Percentiles rank a stretch among this genome's conserved stretches.
phyloP scores from a whole-genome alignment of 2,113 vertebrate species.

The Lipophrys pholis region DNA sequence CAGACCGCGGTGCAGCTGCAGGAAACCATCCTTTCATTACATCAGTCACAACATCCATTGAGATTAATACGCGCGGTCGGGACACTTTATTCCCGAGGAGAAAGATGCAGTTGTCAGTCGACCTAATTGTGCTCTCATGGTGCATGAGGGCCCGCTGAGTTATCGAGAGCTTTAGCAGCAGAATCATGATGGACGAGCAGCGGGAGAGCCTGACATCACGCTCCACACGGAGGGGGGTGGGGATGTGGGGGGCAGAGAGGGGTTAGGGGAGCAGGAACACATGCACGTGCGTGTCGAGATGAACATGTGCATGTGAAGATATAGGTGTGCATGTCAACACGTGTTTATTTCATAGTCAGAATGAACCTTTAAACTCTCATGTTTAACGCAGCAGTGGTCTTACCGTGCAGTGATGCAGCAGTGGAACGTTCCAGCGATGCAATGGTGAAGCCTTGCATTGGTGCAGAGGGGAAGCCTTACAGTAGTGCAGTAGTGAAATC shows the following conservation, averaged over 20 bases:
- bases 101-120: conserved; percentile 74
- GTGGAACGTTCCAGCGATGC: too few relatives aligned
- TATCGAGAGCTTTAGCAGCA: conserved; percentile 64
- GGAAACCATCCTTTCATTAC: conserved; percentile 60
- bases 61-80: conserved; percentile 67
- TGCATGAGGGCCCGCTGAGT: conserved; percentile 72
- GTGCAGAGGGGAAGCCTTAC: too few relatives aligned
- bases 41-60: conserved; percentile 54
- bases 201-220: conserved; percentile 56
- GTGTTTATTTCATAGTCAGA: neutral
- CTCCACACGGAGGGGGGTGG: conserved; percentile 14
- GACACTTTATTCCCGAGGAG: conserved; percentile 63
- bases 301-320: neutral
- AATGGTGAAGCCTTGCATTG: too few relatives aligned
- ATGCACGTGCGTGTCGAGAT: neutral
- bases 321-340: conserved; percentile 3
- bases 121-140: conserved; percentile 75
- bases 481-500: too few relatives aligned
- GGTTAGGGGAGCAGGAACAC: neutral
- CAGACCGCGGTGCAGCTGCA: conserved; percentile 8
- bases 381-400: neutral
- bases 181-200: conserved; percentile 74
- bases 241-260: neutral
- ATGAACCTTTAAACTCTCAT: neutral
- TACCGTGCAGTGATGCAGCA: neutral